Evolutionary conservation across 2,113 vertebrate genomes (phyloP).

Genomic region (Sebastes fasciatus): DNA sequence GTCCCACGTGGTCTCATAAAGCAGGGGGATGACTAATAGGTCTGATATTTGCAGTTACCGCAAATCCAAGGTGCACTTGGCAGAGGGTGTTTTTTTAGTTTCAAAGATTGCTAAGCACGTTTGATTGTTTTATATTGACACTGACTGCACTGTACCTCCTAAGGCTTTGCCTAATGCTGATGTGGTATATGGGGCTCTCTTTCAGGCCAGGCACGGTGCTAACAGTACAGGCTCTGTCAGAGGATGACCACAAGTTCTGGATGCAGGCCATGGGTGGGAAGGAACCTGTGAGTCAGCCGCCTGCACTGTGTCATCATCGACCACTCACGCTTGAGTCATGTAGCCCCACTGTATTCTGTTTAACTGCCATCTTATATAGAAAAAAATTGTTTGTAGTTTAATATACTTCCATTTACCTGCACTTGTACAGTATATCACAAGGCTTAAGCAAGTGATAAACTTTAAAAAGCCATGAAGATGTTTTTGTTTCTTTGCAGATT

Average conservation of each 20-base stretch:
- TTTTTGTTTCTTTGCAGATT: constrained; percentile 71
- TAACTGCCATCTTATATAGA: constrained; percentile 11
- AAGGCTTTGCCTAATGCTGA: constrained; percentile 28
- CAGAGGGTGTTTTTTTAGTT: background rate
- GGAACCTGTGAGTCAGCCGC: constrained; percentile 89
- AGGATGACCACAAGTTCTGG: constrained; percentile 94
- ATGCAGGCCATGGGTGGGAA: constrained; percentile 97
- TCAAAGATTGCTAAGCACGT: background rate
- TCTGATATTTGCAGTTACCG: constrained; percentile 33
- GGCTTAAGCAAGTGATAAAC: background rate
- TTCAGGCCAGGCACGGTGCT: constrained; percentile 89
- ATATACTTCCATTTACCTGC: background rate
- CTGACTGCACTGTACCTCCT: background rate
- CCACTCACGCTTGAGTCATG: constrained; percentile 14
- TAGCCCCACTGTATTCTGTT: constrained; percentile 7
- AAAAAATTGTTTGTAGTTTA: background rate
- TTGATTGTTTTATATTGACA: constrained; percentile 10
- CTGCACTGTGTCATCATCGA: constrained; percentile 53
- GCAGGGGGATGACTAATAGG: constrained; percentile 28
- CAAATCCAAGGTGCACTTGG: constrained; percentile 23
- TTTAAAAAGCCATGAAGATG: background rate
- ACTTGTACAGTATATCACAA: background rate
- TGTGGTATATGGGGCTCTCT: constrained; percentile 37
- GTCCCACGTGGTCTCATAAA: constrained; percentile 29
- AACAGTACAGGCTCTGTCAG: constrained; percentile 94